These are phyloP conservation scores for Ariopsis seemanni DNA, from an alignment of 2,113 vertebrate genomes.

Conservation along the genomic window DNA sequence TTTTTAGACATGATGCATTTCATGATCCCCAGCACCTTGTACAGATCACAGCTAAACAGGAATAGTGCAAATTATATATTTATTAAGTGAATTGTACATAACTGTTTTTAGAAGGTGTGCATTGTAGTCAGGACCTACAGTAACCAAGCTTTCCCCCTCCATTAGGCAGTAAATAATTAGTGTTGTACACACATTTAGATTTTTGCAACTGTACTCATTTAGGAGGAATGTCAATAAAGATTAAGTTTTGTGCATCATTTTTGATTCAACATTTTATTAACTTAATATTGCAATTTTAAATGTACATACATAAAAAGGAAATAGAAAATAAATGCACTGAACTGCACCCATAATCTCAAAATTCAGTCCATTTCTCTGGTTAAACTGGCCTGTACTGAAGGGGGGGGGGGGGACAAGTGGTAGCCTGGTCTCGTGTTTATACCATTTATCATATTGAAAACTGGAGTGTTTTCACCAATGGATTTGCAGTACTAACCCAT, in stretches of 20 bases:
- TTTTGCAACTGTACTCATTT: background rate
- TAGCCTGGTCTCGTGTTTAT: background rate
- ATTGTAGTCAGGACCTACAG: constrained; percentile 2
- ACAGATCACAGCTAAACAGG: constrained; percentile 13
- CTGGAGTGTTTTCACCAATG: background rate
- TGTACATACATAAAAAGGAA: background rate
- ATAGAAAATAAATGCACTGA: background rate
- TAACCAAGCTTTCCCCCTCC: background rate
- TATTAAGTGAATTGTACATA: constrained; percentile 59
- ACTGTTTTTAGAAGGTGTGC: constrained; percentile 16
- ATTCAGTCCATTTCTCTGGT: background rate
- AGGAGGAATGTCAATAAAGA: background rate
- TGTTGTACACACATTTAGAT: too few species aligned
- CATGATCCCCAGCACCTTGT: constrained; percentile 30
- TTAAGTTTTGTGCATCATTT: constrained; percentile 10
- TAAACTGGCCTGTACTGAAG: background rate
- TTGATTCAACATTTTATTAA: constrained; percentile 1
- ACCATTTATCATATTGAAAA: constrained; percentile 5
- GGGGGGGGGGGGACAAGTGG: background rate
- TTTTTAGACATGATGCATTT: constrained; percentile 1
- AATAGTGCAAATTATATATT: constrained; percentile 52
- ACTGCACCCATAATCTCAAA: constrained; percentile 4
- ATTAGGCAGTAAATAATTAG: constrained; percentile 9
- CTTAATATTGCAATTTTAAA: background rate
- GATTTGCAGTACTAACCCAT: background rate